Evolutionary conservation across 2,797 vertebrate species (phyloP), one percentile per base, ranked within the genome.

Genomic region (Anguilla anguilla): DNA sequence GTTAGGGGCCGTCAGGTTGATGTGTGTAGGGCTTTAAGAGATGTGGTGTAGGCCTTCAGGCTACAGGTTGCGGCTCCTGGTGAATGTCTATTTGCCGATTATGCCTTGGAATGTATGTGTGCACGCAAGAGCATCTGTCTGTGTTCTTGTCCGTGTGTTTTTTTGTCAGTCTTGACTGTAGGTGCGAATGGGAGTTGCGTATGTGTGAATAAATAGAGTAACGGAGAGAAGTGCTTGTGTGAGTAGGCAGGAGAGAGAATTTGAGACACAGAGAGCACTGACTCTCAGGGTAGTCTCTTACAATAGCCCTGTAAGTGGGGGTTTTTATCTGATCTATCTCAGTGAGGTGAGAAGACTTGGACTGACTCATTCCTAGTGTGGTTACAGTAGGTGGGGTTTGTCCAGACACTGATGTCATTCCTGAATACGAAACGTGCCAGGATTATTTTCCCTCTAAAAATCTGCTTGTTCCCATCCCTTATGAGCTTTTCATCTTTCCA

Each of bases 391-490:
- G 82, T 57, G 49, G 82, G 82, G 82, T 84, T 53, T 55, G 82
- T 57, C 82, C n/a, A 53, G 49, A 31, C 82, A 57, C 49, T 84
- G 82, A 84, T 84, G 82, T 84, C 82, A 84, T 57, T 13, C 82
- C 51, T 55, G 82, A 57, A 84, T 57, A 57, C 1, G n/a, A 11
- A 84, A 35, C n/a, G n/a, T 49, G 82, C 43, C 46, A 22, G 77
- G 77, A 81, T 55, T 57, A 57, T 35, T 84, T 84, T 31, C 49
- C 43, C 19, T 49, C 39, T 25, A 49, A 81, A 81, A 51, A 49
- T 35, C 77, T 49, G 43, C 43, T 22, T 19, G 2, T 81, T 81
- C 77, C 43, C 77, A 81, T 55, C 19, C 4, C 82, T 84, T 84
- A 15, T 84, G 25, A 11, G 39, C 7, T 31, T 84, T 84, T 83